Evolutionary conservation across 1,140 invertebrate species (phyloP).

Genomic region (Zelostemma sp.): DNA sequence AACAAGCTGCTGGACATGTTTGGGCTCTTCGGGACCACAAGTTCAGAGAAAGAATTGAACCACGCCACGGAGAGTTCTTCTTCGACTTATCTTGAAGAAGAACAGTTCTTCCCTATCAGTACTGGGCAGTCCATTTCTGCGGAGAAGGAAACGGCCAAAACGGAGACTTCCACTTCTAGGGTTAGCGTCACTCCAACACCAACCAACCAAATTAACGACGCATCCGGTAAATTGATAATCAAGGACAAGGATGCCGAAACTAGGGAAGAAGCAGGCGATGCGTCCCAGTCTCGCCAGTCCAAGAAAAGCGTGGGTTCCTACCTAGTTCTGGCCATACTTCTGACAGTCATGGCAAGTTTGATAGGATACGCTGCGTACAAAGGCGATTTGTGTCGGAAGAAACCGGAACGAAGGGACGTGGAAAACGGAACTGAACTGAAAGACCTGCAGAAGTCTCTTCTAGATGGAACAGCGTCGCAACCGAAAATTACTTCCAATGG

Average conservation of each 20-base stretch:
- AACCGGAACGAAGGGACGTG: constrained; percentile 55
- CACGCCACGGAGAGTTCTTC: constrained; percentile 5
- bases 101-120: constrained; percentile 55
- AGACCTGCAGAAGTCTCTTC: constrained; percentile 62
- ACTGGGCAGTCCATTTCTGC: not conserved
- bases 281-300: constrained; percentile 50
- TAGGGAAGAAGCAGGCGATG: constrained; percentile 39
- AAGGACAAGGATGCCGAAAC: constrained; percentile 9
- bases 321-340: constrained; percentile 55
- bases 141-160: not conserved
- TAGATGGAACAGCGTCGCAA: constrained; percentile 44
- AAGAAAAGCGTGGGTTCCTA: constrained; percentile 67
- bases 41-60: constrained; percentile 46
- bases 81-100: constrained; percentile 49
- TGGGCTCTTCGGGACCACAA: constrained; percentile 23
- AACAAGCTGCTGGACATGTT: constrained; percentile 33
- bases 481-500: constrained; percentile 61
- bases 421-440: constrained; percentile 66
- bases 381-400: constrained; percentile 62
- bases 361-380: constrained; percentile 66
- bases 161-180: not conserved
- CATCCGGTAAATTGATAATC: constrained; percentile 18
- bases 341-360: constrained; percentile 55
- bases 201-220: constrained; percentile 20
- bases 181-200: constrained; percentile 5